These are phyloP conservation scores for Pachydiplax longipennis DNA, from an alignment of 2,888 invertebrate species.

Conservation along the genomic window DNA sequence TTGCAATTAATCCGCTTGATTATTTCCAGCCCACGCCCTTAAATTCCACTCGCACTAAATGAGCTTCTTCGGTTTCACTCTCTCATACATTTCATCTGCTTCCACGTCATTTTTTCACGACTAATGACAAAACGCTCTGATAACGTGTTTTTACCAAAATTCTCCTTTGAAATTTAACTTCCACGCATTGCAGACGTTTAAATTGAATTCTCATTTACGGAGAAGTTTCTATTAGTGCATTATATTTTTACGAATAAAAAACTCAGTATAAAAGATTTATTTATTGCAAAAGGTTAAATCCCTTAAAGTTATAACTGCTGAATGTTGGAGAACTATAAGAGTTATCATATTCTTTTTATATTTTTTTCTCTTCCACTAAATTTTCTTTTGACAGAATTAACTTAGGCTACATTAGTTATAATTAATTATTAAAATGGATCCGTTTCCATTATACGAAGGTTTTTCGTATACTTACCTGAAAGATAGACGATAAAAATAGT, in stretches of 20 bases:
- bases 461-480: no score
- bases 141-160: background rate
- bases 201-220: no score
- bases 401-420: no score
- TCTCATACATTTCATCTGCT: background rate
- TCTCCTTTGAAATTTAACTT: background rate
- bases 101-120: background rate
- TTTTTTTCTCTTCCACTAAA: background rate
- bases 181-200: background rate
- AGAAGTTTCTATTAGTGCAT: no score
- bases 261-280: no score
- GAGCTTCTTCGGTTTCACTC: background rate
- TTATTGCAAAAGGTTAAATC: no score
- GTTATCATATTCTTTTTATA: background rate
- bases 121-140: background rate
- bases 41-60: background rate
- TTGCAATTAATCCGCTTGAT: background rate
- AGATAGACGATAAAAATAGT: no score
- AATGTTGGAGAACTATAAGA: background rate
- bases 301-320: background rate
- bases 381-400: background rate
- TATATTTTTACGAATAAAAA: no score
- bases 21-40: background rate
- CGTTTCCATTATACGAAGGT: no score
- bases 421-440: no score